Evolutionary conservation across 92 coral and sea anemone species (phyloP), one percentile per base, ranked within the genome.

Genomic region (Anthopleura xanthogrammica): DNA sequence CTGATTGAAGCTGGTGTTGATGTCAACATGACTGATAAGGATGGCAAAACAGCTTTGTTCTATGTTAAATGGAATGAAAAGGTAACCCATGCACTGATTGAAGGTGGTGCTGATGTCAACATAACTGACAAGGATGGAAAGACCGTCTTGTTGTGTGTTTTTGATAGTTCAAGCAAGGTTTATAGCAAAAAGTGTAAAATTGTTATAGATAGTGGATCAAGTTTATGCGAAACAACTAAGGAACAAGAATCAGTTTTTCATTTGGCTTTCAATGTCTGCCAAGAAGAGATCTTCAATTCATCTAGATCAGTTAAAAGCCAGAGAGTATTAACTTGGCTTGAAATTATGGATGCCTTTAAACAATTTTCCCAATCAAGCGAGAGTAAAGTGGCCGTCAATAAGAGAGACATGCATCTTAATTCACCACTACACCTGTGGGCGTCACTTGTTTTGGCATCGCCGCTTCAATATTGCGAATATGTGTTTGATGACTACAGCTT

Each of bases 341-440:
- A 78, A 10, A n/a, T 55, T 29, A 2, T 78, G 36, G 8, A 13
- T 19, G 20, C 55, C 4, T 78, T 78, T 24, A 7, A 78, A 22
- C 70, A 1, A 14, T 29, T 78, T 39, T 78, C 66, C 41, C 41
- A 64, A 22, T 66, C 68, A 58, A 14, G 64, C 19, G 19, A 58
- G n/a, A 58, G 64, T 58, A 58, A 58, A 58, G 64, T 58, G 64
- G 64, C 64, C 29, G 83, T 42, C 24, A 81, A 71, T 39, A 72
- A 23, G 20, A 20, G 65, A 20, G 65, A 81, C 52, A 56, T 52
- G 8, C 8, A 71, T 10, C 39, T 70, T 2, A 24, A 81, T 22
- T 46, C 85, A 42, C 78, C 85, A 9, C 85, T 81, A 43, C 85
- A 81, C 52, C 2, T 20, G 13, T 81, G 85, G 85, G 85, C 85